Conservation (phyloP, 2,888 invertebrate species). For the Arge pagana region DNA sequence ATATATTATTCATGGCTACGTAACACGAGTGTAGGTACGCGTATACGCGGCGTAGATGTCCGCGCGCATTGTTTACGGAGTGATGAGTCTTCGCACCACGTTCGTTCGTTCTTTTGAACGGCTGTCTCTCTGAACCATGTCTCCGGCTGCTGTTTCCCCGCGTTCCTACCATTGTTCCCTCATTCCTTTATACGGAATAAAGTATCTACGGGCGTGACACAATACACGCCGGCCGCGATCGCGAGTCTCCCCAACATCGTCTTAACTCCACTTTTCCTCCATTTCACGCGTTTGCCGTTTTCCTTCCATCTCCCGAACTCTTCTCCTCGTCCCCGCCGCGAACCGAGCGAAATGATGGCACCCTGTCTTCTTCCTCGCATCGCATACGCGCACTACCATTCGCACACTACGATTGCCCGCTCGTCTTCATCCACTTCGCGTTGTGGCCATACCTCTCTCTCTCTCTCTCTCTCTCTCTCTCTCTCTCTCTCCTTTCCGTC, state of each 20-base stretch:
- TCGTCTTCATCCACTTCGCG: too few relatives aligned
- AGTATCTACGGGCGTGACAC: constrained; percentile 55
- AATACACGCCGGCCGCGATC: constrained; percentile 52
- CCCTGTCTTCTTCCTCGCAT: constrained; percentile 12
- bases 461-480: constrained; percentile 20
- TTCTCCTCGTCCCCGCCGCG: constrained; percentile 18
- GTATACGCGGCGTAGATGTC: too few relatives aligned
- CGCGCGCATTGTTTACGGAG: constrained; percentile 55
- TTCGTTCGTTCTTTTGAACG: constrained; percentile 30
- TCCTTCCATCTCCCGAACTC: constrained; percentile 31
- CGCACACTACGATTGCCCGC: too few relatives aligned
- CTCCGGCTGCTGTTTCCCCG: constrained; percentile 34
- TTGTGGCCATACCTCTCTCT: constrained; percentile 29
- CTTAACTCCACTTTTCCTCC: constrained; percentile 32
- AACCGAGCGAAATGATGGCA: constrained; percentile 3
- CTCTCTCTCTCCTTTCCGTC: constrained; percentile 11
- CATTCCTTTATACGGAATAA: constrained; percentile 56
- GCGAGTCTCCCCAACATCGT: constrained; percentile 27
- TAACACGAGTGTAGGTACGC: too few relatives aligned
- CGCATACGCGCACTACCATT: constrained; percentile 15
- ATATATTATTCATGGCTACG: too few relatives aligned
- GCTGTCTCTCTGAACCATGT: constrained; percentile 20
- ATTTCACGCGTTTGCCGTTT: constrained; percentile 9
- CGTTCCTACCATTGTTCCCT: constrained; percentile 53
- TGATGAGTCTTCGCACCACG: constrained; percentile 56